Evolutionary conservation across 2,888 invertebrate genomes (phyloP), one percentile per base, ranked within the genome.

Genomic region (Caenorhabditis afra): DNA sequence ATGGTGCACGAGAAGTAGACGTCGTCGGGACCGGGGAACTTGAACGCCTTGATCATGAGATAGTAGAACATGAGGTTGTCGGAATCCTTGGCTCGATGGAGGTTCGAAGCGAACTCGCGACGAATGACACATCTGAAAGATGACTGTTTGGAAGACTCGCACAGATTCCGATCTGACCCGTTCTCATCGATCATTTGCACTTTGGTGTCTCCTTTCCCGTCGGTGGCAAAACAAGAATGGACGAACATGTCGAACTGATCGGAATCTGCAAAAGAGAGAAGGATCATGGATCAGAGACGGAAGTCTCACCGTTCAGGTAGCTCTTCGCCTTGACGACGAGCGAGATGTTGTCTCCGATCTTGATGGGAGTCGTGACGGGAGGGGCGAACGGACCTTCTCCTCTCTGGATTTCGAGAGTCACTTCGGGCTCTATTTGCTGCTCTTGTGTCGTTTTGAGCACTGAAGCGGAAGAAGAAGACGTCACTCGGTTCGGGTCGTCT

Each of bases 1-100:
- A 90, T 88, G 2, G 87, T 85, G 62, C 90, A 90, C 8, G 88
- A 87, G 76, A 90, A 90, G 78, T 89, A 90, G 35, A 90, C 90
- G 74, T 90, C 90, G 59, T 86, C 84, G 1, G 88, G 87, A 4
- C 87, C 87, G 14, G 90, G 90, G 58, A 90, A 90, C 65, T 83
- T 85, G 82, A 85, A 84, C 16, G 85, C 87, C 45, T 80, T 80
- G 29, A 80, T 80, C 75, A 75, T 58, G 18, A 80, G 12, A 47
- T 75, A 85, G 65, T 85, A 85, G 53, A 75, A 79, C 74, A 83
- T 81, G 52, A 76, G 75, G 44, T 67, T 74, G 10, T 74, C 67
- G 0, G 73, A 61, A 59, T 81, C 76, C 37, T 79, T 73, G 11
- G 70, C 66, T 45, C 88, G 75, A 23, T 83, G 71, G 75, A 90